Base-by-base conservation (phyloP, 2,888 invertebrate genomes). In the Pachymerium ferrugineum region DNA sequence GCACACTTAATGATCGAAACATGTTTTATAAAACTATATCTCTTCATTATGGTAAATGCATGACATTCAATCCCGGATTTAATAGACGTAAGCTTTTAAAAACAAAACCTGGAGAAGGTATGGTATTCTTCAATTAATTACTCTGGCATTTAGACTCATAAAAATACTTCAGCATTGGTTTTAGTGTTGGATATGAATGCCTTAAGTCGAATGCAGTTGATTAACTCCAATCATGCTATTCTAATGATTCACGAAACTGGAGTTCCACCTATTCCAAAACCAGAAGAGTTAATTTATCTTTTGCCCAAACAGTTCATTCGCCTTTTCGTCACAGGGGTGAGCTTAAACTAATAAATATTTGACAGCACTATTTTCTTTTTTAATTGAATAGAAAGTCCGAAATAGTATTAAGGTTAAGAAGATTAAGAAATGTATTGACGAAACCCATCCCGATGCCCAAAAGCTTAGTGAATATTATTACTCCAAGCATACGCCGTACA, bases 1-100 rank as follows among this genome's bases (percentile, higher is more conserved):
- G 38, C 38, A 35, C 12, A 14, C 1, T 19, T 3, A 3, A 1
- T 10, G 14, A 14, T 8, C 8, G 14, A 8, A 10, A 35, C 14
- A 10, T 35, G 14, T 10, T 16, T 62, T 2, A 12, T 16, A 25
- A 25, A n/a, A 68, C 38, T 38, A 25, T 2, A 72, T 19, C 42
- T 22, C 22, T 72, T 16, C 28, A 12, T n/a, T 72, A 72, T 54
- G 72, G 72, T 25, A 72, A 47, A 12, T 72, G 72, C 14, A 28
- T 72, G 47, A 72, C 72, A 4, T 72, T 47, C 16, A 72, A 72
- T 54, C 42, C 72, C 19, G 72, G 54, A 28, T 10, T 72, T 12
- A 47, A 72, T 6, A 3, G n/a, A 8, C 22, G 22, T 12, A 1
- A 10, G 1, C 10, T 30, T 10, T 6, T 14, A 31, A 54, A 6